Evolutionary conservation across 2,797 vertebrate species (phyloP).

Genomic region (Bryconaethiops microstoma): DNA sequence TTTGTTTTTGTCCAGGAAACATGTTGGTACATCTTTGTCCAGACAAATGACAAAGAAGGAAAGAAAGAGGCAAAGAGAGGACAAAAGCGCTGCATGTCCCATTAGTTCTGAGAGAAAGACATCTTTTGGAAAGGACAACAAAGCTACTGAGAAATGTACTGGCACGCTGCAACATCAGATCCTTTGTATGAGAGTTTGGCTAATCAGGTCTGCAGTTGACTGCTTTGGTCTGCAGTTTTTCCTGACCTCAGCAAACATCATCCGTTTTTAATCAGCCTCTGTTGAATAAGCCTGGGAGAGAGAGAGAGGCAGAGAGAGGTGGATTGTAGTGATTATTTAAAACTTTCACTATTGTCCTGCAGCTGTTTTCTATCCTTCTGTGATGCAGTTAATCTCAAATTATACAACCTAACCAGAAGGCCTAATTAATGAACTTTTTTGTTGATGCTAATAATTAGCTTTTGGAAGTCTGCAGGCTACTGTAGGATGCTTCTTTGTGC

Average conservation of each 20-base stretch:
- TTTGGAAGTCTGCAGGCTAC: conserved; percentile 9
- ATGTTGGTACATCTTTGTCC: neutral
- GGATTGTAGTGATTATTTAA: conserved; percentile 67
- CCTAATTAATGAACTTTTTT: conserved; percentile 69
- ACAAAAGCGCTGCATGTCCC: neutral
- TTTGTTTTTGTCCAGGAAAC: neutral
- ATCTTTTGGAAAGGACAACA: conserved; percentile 43
- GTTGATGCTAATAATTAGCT: conserved; percentile 21
- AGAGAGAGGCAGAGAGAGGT: conserved; percentile 50
- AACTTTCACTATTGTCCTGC: conserved; percentile 55
- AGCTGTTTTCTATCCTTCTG: conserved; percentile 67
- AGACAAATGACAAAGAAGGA: conserved; percentile 46
- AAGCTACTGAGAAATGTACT: conserved; percentile 46
- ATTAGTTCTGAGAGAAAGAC: conserved; percentile 12
- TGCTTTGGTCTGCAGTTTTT: conserved; percentile 49
- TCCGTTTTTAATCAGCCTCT: conserved; percentile 69
- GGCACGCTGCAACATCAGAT: conserved; percentile 44
- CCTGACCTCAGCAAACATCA: conserved; percentile 56
- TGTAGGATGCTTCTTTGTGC: conserved; percentile 6
- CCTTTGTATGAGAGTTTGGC: conserved; percentile 42
- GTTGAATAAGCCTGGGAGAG: conserved; percentile 34
- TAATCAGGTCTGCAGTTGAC: conserved; percentile 59
- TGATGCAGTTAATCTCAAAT: conserved; percentile 71
- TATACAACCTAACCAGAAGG: conserved; percentile 53
- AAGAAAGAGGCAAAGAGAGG: neutral